These are phyloP conservation scores for Eurytoma adleriae DNA, from an alignment of 2,888 invertebrate species.

Conservation along the genomic window DNA sequence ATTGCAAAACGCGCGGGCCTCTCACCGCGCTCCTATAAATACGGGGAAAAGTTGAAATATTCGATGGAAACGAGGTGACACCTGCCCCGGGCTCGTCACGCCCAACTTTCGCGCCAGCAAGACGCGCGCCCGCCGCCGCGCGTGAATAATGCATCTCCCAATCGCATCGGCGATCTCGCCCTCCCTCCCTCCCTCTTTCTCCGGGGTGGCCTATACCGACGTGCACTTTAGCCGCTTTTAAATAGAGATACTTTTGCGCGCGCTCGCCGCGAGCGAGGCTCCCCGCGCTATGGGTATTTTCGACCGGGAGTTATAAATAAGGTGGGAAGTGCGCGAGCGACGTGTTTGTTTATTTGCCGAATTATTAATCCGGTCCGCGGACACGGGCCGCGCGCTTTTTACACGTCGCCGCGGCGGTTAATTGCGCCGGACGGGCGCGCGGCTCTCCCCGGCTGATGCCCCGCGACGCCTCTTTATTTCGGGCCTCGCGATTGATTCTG, in stretches of 20 bases:
- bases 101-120: conserved; percentile 13
- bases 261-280: not conserved
- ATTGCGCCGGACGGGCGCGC: not conserved
- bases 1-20: conserved; percentile 33
- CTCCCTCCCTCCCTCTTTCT: not conserved
- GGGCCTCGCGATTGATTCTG: not conserved
- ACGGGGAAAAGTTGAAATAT: conserved; percentile 64
- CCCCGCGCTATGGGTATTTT: conserved; percentile 22
- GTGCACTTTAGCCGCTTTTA: conserved; percentile 24
- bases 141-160: conserved; percentile 30
- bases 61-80: conserved; percentile 65
- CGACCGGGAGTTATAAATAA: conserved; percentile 31
- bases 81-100: conserved; percentile 60
- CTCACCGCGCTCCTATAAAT: conserved; percentile 62
- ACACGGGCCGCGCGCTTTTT: not conserved
- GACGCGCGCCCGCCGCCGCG: conserved; percentile 22
- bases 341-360: conserved; percentile 50
- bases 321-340: not conserved
- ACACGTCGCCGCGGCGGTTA: not conserved
- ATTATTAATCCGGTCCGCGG: conserved; percentile 39
- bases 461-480: not conserved
- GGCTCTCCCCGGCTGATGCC: not conserved
- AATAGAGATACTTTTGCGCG: conserved; percentile 25
- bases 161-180: conserved; percentile 35
- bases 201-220: too few species aligned